Conservation (phyloP, 2,888 invertebrate species). For the Meghimatium bilineatum region DNA sequence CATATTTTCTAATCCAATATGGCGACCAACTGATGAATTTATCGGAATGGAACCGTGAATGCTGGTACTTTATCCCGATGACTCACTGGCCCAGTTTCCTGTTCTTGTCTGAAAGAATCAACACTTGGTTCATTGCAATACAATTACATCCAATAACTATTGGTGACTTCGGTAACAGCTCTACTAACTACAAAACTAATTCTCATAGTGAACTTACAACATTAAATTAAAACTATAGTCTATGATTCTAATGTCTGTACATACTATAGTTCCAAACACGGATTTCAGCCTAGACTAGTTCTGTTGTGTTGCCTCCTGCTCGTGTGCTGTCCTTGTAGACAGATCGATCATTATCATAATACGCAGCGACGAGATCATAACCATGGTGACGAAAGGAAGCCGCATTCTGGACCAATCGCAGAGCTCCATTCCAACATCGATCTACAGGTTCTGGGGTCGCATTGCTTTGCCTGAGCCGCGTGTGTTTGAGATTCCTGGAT, state of each 20-base stretch:
- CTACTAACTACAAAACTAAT: neutral
- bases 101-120: neutral
- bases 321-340: constrained; percentile 13
- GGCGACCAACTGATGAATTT: constrained; percentile 48
- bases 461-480: neutral
- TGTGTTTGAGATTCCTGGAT: neutral
- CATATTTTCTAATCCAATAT: constrained; percentile 80
- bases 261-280: neutral
- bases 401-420: constrained; percentile 32
- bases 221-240: neutral
- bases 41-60: constrained; percentile 6
- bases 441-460: constrained; percentile 19
- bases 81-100: constrained; percentile 8
- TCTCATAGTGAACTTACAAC: neutral
- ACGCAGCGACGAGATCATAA: constrained; percentile 63
- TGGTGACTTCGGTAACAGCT: neutral
- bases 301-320: constrained; percentile 18
- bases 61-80: neutral
- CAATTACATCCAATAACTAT: neutral
- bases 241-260: neutral
- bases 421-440: constrained; percentile 20
- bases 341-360: constrained; percentile 55
- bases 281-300: neutral
- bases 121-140: constrained; percentile 25
- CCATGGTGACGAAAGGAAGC: constrained; percentile 65